Evolutionary conservation across 2,797 vertebrate genomes (phyloP), one percentile per base, ranked within the genome.

Genomic region (Artibeus lituratus): DNA sequence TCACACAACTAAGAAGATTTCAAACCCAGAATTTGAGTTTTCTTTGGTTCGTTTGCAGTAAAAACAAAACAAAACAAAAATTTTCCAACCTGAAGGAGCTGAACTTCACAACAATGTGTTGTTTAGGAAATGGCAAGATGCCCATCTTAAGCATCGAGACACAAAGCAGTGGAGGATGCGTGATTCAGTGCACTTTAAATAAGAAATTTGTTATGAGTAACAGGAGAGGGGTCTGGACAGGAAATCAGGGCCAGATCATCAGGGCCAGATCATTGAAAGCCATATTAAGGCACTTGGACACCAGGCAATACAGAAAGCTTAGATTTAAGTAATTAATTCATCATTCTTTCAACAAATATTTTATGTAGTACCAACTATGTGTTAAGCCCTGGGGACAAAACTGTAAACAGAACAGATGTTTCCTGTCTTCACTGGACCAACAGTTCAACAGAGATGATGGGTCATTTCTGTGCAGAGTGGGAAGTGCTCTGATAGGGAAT

Each of bases 321-420:
- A 86, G 57, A 72, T 86, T 81, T 91, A 92, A 92, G 65, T 84
- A 94, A 95, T 94, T 92, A 90, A 91, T 76, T 88, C 47, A 62
- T 89, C 51, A 76, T 86, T 92, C 74, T 87, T 96, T 96, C 90
- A 95, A 81, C 35, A 89, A 96, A 69, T 90, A 92, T 84, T 88
- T 94, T 94, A 89, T 55, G 35, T 47, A 44, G 84, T 77, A 87
- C 82, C 86, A 92, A 82, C 65, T 91, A 62, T 70, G 72, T 82
- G 47, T 91, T 93, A 92, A 90, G 42, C 59, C 82, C 57, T 81
- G 15, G 73, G n/a, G 86, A 95, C 39, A 90, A 86, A 95, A 95
- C 22, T 76, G 22, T 95, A 95, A 96, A 94, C 89, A 93, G 76
- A 87, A 82, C 72, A 88, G 62, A 73, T 77, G 94, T 92, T 89